Evolutionary conservation across 2,113 vertebrate genomes (phyloP).

Genomic region (Motacilla alba): DNA sequence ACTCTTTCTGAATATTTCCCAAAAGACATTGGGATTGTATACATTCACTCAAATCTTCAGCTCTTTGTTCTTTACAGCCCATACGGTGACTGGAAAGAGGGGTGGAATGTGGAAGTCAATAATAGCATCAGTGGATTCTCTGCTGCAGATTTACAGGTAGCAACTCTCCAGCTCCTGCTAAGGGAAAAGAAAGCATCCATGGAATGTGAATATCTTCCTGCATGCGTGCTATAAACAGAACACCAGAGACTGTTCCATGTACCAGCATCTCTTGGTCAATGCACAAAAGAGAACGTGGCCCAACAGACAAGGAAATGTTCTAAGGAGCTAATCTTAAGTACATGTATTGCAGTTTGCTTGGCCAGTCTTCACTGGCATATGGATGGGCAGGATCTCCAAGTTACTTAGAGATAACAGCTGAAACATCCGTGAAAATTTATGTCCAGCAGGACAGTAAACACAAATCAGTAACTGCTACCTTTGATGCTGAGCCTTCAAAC

Average conservation of each 20-base stretch:
- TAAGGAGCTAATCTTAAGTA: neutral
- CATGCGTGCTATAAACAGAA: neutral
- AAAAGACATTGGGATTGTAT: neutral
- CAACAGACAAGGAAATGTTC: neutral
- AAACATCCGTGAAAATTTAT: neutral
- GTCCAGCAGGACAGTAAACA: neutral
- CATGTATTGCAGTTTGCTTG: neutral
- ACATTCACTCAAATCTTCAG: neutral
- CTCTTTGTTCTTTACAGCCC: neutral
- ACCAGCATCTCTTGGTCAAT: neutral
- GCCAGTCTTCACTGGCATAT: neutral
- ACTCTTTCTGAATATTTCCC: neutral
- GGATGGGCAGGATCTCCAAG: neutral
- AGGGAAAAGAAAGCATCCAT: neutral
- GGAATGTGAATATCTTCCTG: neutral
- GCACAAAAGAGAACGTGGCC: neutral
- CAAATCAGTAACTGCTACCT: neutral
- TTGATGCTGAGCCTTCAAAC: neutral
- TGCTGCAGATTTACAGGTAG: neutral
- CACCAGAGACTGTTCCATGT: neutral
- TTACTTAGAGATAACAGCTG: neutral
- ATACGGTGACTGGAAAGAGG: neutral
- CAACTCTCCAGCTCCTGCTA: neutral
- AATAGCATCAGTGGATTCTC: neutral
- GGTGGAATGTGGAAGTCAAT: neutral